phyloP scores from a whole-genome alignment of 2,113 vertebrate species.

The Phodopus roborovskii region DNA sequence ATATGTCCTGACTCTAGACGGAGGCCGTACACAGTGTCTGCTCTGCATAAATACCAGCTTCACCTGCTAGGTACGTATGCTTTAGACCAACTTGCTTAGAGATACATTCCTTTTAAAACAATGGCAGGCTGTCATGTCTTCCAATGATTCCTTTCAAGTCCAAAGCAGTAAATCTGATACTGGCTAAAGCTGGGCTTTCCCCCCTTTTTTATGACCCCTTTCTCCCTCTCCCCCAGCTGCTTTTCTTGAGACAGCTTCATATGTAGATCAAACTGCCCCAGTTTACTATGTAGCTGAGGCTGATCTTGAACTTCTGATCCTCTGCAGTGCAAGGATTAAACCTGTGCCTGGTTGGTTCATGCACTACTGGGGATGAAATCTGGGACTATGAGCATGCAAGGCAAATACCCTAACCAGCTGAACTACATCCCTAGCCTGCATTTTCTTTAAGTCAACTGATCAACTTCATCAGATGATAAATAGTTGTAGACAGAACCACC shows the following conservation, averaged over 20 bases:
- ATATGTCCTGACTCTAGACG: not conserved
- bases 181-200: not conserved
- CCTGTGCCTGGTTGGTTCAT: too few species aligned
- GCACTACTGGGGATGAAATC: not conserved
- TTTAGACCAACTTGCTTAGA: not conserved
- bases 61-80: too few species aligned
- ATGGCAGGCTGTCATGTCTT: not conserved
- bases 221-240: rapidly evolving
- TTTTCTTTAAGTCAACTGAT: not conserved
- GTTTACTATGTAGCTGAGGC: not conserved
- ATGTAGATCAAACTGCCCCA: not conserved
- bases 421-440: not conserved
- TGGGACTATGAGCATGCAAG: too few species aligned
- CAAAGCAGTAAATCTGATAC: not conserved
- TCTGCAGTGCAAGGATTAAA: not conserved
- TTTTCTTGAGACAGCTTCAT: not conserved
- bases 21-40: not conserved
- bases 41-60: not conserved
- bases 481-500: not conserved
- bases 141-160: not conserved
- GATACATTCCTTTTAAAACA: not conserved
- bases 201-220: not conserved
- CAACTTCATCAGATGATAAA: not conserved
- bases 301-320: not conserved
- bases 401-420: not conserved